phyloP scores from a whole-genome alignment of 2,797 vertebrate species.

The Paedocypris micromegethes region DNA sequence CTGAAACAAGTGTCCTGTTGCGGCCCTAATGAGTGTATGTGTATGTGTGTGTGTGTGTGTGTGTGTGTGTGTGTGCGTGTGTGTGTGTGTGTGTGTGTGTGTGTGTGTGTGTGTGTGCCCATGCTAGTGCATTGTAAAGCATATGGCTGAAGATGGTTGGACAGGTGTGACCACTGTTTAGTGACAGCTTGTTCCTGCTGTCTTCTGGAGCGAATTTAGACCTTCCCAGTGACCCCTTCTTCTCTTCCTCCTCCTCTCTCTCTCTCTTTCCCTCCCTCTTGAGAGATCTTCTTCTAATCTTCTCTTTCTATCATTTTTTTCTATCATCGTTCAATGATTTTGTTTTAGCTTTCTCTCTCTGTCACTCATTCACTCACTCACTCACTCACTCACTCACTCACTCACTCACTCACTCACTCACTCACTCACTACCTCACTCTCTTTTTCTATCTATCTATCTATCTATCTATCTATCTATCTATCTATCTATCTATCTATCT shows the following conservation, averaged over 20 bases:
- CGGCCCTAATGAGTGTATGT: no score
- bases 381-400: neutral
- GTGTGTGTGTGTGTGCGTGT: no score
- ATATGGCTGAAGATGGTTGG: constrained; percentile 34
- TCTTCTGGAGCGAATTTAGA: constrained; percentile 20
- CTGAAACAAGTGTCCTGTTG: no score
- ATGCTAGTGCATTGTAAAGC: constrained; percentile 13
- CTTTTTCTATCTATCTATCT: no score
- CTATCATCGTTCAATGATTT: no score
- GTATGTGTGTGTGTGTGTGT: no score
- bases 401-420: constrained; percentile 6
- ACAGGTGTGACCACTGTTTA: constrained; percentile 30
- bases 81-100: neutral
- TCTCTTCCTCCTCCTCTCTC: neutral
- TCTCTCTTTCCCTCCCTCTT: neutral
- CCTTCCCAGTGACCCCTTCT: constrained; percentile 21
- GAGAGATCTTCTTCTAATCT: no score
- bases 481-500: no score
- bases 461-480: no score
- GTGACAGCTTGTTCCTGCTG: constrained; percentile 23
- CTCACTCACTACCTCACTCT: no score
- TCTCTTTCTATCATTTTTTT: no score
- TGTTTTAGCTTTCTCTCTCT: constrained; percentile 7
- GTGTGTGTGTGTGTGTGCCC: neutral
- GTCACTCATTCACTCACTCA: constrained; percentile 15